phyloP scores from a whole-genome alignment of 2,113 vertebrate genomes.

The Vicugna pacos region DNA sequence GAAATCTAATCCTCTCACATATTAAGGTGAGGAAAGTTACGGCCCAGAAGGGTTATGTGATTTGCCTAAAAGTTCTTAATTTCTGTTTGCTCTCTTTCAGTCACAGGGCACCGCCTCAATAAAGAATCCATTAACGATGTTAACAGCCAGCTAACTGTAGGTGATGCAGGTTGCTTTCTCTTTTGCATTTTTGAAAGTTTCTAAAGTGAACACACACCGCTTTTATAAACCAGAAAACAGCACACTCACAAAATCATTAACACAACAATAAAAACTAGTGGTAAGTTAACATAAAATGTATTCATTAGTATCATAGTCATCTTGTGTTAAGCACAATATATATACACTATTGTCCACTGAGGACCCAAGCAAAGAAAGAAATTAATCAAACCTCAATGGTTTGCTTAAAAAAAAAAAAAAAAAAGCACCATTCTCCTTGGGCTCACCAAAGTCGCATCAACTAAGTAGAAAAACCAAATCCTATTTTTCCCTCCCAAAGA shows the following conservation, averaged over 20 bases:
- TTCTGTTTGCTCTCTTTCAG: background rate
- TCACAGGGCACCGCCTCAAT: background rate
- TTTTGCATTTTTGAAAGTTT: background rate
- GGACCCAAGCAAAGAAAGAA: background rate
- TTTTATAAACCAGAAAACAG: background rate
- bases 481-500: background rate
- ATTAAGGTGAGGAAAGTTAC: background rate
- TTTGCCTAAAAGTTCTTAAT: background rate
- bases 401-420: background rate
- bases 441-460: background rate
- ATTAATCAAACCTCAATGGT: background rate
- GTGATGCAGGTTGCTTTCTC: background rate
- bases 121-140: background rate
- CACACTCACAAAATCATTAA: background rate
- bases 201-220: background rate
- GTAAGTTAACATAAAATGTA: background rate
- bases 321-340: background rate
- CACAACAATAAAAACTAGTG: background rate
- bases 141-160: background rate
- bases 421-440: background rate
- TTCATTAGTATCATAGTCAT: background rate
- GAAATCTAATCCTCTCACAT: background rate
- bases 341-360: background rate
- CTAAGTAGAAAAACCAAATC: background rate
- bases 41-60: background rate